Percentiles rank a stretch among this genome's conserved stretches.
These are phyloP conservation scores for Patella caerulea DNA, from an alignment of 2,888 invertebrate genomes.

Conservation along the genomic window DNA sequence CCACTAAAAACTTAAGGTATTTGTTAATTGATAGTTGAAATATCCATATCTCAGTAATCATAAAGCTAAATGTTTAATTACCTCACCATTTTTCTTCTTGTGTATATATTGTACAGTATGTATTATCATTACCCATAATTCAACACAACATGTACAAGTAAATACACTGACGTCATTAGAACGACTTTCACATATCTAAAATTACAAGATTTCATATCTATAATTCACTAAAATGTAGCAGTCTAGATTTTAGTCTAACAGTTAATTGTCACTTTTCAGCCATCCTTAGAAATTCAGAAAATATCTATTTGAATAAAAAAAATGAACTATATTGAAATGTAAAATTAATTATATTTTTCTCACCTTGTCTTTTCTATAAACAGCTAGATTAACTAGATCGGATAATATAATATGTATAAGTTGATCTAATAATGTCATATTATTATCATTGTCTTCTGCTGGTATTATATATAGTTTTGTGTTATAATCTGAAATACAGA, in stretches of 20 bases:
- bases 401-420: neutral
- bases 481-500: neutral
- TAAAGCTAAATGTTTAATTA: conserved; percentile 11
- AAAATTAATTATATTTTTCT: too few species aligned
- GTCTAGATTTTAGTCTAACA: too few species aligned
- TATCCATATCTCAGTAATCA: too few species aligned
- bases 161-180: conserved; percentile 21
- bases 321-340: too few species aligned
- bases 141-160: conserved; percentile 53
- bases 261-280: too few species aligned
- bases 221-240: too few species aligned
- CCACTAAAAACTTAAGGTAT: too few species aligned
- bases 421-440: neutral
- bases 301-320: too few species aligned
- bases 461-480: neutral
- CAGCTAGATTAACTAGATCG: neutral
- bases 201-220: too few species aligned
- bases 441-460: neutral
- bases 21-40: too few species aligned
- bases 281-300: too few species aligned
- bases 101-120: conserved; percentile 43
- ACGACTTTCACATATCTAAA: too few species aligned
- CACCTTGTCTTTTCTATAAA: conserved; percentile 1
- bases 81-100: conserved; percentile 41
- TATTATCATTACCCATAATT: conserved; percentile 48